Percentiles rank a stretch among this genome's conserved stretches.
These are phyloP conservation scores for Laticauda laticaudata DNA, from an alignment of 2,113 vertebrate genomes.

Conservation along the genomic window DNA sequence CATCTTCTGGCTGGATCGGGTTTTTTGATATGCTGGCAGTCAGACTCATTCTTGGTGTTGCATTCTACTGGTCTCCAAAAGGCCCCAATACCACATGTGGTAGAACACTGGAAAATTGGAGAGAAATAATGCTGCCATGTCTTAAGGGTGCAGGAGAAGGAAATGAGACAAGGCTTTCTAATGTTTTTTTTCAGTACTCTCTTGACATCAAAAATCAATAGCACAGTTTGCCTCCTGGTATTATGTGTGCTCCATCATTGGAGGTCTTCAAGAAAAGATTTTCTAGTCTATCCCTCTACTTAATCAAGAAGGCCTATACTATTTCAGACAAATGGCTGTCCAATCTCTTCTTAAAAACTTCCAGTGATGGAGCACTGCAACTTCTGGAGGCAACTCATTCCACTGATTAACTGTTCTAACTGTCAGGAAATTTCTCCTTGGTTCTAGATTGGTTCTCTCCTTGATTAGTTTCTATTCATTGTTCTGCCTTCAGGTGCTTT, in stretches of 20 bases:
- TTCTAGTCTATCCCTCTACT: not conserved
- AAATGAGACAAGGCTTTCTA: not conserved
- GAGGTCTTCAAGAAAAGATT: not conserved
- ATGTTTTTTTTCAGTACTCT: not conserved
- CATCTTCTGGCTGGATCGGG: conserved; percentile 87
- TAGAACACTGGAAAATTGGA: conserved; percentile 79
- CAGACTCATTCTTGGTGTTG: conserved; percentile 74
- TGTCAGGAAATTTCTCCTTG: not conserved
- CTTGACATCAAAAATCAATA: not conserved
- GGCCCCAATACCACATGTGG: conserved; percentile 88
- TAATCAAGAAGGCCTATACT: not conserved
- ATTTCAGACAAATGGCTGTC: not conserved
- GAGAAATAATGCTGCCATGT: not conserved
- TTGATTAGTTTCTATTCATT: not conserved
- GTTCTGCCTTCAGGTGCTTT: not conserved
- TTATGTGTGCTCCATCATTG: not conserved
- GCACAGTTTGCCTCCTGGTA: not conserved
- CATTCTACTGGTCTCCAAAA: conserved; percentile 86
- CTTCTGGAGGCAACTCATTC: not conserved
- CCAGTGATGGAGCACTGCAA: not conserved
- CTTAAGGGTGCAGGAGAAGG: not conserved
- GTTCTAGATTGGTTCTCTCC: not conserved
- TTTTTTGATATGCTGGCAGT: conserved; percentile 76
- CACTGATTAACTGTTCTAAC: not conserved
- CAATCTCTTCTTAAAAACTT: not conserved